Base-by-base conservation (phyloP, 1,140 invertebrate species). In the Brachionus calyciflorus region DNA sequence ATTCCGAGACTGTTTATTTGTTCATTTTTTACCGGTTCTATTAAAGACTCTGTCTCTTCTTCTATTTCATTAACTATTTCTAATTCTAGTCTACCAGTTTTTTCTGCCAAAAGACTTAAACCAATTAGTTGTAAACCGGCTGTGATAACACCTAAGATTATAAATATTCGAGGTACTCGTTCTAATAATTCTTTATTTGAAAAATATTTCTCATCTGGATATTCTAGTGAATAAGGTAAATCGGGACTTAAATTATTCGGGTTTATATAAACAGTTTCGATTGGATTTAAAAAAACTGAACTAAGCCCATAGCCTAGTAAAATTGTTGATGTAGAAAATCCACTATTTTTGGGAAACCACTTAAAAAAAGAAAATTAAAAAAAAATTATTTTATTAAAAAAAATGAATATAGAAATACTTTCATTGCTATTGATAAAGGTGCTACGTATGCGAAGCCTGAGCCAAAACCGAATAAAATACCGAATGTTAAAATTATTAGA, bases 291-390 rank as follows among this genome's bases (percentile, higher is more conserved):
- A 46, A 85, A 80, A 65, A 86, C 82, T 12, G 84, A 81, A 48
- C 86, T 84, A 10, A 82, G 78, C 14, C 85, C 85, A 79, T 84
- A 85, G 2, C 85, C 85, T 17, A 81, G 84, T 10, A 86, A 82
- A 26, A 86, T 82, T 60, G 84, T 77, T 4, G 85, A 85, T 78
- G 81, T 85, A 3, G 84, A 83, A 19, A 86, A 69, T 3, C 86
- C 86, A 79, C 84, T 84, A 28, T 80, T 80, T 19, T 83, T 63
- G 1, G 86, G 85, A 77, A 84, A 82, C 86, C 86, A 87, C 84
- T 86, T 69, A 26, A 51, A 63, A 30, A 14, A 48, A 48, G n/a
- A 17, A 60, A 60, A n/a, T 17, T 0, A 17, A 40, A 19, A 19
- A 60, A 37, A 14, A 28, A 28, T 14, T 28, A 28, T 10, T 9